Base-by-base conservation (phyloP, 2,797 vertebrate species). In the Cyclopterus lumpus region DNA sequence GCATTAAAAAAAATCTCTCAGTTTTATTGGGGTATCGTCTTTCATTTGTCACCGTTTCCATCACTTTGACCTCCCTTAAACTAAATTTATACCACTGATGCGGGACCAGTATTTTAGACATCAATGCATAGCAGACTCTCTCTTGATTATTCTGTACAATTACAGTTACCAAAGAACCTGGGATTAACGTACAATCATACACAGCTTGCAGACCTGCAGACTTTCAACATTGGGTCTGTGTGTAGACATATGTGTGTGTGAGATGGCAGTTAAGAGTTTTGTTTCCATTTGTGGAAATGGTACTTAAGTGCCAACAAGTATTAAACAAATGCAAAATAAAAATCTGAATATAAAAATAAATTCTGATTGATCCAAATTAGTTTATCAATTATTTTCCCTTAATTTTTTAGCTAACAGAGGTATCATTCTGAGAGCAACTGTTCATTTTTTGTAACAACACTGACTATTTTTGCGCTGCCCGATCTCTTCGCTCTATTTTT, bases 131-230 rank as follows among this genome's bases (percentile, higher is more conserved):
- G 67, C 73, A 81, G 69, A 67, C 62, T 63, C 66, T 69, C 22
- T 66, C 44, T 67, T 73, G 62, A 80, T 81, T 84, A 69, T 70
- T 88, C 60, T 61, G 42, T 85, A 64, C 79, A 83, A 90, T 86
- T 84, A 82, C 67, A 18, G 70, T 80, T 30, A 57, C 42, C 62
- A 65, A 71, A 75, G 84, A 63, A 44, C 14, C 63, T 53, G 53
- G 75, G 40, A 24, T 67, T 76, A 81, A 70, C 49, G 0, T 75
- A 59, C 78, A 85, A 77, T 90, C 86, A 85, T 70, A 55, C 48
- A 66, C 70, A 77, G 75, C 55, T 48, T 46, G 57, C 67, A 83
- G 74, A 70, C 78, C 34, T 54, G 16, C 30, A 60, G 76, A 34
- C 63, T 18, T 12, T 44, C 69, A 48, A 34, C 61, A 71, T 24